Evolutionary conservation across 1,140 invertebrate species (phyloP).

Genomic region (Drosophila erecta): DNA sequence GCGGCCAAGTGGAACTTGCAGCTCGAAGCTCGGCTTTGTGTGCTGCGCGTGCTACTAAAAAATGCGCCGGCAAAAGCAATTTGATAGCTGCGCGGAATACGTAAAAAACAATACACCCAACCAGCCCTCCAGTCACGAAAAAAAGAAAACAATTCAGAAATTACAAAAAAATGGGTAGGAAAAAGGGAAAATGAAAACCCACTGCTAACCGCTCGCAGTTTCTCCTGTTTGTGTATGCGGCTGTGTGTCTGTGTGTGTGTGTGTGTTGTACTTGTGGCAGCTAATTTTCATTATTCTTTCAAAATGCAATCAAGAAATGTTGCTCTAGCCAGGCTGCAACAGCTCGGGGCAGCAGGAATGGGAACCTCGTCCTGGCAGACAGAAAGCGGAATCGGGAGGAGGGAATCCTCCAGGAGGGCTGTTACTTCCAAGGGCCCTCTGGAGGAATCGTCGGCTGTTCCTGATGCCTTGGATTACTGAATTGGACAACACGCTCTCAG

Average conservation of each 20-base stretch:
- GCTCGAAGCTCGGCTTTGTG: slow-evolving; percentile 52
- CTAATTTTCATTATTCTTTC: slow-evolving; percentile 82
- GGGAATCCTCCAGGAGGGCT: slow-evolving; percentile 38
- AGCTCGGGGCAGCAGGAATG: neutral
- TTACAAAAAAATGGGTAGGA: slow-evolving; percentile 35
- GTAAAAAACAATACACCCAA: slow-evolving; percentile 73
- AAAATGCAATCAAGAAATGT: slow-evolving; percentile 81
- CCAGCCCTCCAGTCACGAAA: slow-evolving; percentile 23
- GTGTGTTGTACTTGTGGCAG: slow-evolving; percentile 67
- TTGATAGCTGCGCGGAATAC: slow-evolving; percentile 78
- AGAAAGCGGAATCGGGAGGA: too few species aligned
- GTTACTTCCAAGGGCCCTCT: slow-evolving; percentile 46
- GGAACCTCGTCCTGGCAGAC: slow-evolving; percentile 6
- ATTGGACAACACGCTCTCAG: slow-evolving; percentile 62
- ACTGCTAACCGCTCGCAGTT: slow-evolving; percentile 38
- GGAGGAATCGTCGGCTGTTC: slow-evolving; percentile 19
- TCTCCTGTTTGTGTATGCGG: slow-evolving; percentile 19
- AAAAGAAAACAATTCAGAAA: slow-evolving; percentile 8
- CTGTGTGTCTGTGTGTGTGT: slow-evolving; percentile 21
- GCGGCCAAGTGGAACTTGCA: slow-evolving; percentile 36
- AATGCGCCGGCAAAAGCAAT: slow-evolving; percentile 79
- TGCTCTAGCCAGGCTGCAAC: slow-evolving; percentile 48
- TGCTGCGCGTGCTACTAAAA: slow-evolving; percentile 61
- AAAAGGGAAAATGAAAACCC: slow-evolving; percentile 61
- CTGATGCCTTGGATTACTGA: slow-evolving; percentile 49